Percentiles rank a stretch among this genome's conserved stretches.
Conservation (phyloP, 2,888 invertebrate genomes). For the Pachycephus smyrnensis region DNA sequence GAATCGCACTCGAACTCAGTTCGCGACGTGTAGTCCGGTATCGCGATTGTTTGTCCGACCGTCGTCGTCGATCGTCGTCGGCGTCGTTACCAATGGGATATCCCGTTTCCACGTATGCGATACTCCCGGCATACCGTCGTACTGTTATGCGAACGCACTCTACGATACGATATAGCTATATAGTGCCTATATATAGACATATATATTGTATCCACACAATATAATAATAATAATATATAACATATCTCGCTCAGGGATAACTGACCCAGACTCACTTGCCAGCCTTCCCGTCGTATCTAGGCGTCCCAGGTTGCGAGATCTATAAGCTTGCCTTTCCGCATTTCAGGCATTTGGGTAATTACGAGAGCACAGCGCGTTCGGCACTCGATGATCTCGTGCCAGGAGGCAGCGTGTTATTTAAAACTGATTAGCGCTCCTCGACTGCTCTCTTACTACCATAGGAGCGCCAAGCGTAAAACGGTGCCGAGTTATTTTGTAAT, state of each 20-base stretch:
- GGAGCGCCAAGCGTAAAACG: neutral
- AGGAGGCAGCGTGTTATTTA: constrained; percentile 20
- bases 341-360: constrained; percentile 20
- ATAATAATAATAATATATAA: neutral
- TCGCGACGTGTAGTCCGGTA: constrained; percentile 11
- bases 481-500: constrained; percentile 22
- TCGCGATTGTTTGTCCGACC: constrained; percentile 21
- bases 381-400: neutral
- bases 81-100: constrained; percentile 50
- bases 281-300: neutral
- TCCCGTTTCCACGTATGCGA: constrained; percentile 54
- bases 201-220: neutral
- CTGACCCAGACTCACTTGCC: constrained; percentile 4
- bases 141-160: neutral
- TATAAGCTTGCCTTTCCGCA: neutral
- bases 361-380: neutral
- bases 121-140: neutral
- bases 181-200: neutral
- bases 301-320: neutral
- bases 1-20: constrained; percentile 32
- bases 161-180: neutral
- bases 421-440: constrained; percentile 20
- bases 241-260: neutral
- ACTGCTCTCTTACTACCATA: neutral
- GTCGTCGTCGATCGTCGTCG: constrained; percentile 14